Percentiles rank a stretch among this genome's conserved stretches.
Conservation (phyloP, 1,140 invertebrate species). For the Carposina sasakii region DNA sequence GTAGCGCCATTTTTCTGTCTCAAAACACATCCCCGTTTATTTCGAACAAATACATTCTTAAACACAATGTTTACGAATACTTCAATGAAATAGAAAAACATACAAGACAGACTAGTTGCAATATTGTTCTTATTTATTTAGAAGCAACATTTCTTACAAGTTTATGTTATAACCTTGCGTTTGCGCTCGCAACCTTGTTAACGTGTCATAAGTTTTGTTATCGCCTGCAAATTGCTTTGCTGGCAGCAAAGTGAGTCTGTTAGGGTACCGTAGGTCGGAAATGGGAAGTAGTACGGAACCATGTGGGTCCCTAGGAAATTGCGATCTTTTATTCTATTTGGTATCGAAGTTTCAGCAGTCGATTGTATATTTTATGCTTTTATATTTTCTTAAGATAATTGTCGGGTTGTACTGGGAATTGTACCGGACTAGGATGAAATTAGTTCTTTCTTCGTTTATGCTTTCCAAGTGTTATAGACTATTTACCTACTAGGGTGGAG, state of each 20-base stretch:
- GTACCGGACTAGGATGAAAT: too few species aligned
- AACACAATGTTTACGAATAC: too few species aligned
- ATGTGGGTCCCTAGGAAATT: conserved; percentile 31
- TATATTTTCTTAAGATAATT: too few species aligned
- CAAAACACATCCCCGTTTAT: too few species aligned
- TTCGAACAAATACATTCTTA: too few species aligned
- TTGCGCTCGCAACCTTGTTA: not conserved
- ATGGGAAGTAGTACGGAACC: conserved; percentile 26
- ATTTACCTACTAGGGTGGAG: too few species aligned
- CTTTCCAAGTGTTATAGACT: too few species aligned
- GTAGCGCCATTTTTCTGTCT: too few species aligned
- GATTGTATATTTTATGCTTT: too few species aligned
- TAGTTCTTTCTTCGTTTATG: too few species aligned
- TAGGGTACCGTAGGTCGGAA: conserved; percentile 13
- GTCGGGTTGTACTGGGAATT: too few species aligned
- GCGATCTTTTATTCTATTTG: conserved; percentile 36
- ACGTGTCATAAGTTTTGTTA: not conserved
- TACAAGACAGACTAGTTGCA: conserved; percentile 22
- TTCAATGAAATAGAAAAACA: conserved; percentile 25
- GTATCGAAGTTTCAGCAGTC: too few species aligned
- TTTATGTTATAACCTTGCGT: conserved; percentile 11
- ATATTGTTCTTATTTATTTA: conserved; percentile 36
- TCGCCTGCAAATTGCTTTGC: not conserved
- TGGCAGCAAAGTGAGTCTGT: not conserved
- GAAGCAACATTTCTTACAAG: conserved; percentile 21